A percentile compares a stretch with the other conserved stretches of the same genome.
Evolutionary conservation across 2,113 vertebrate species (phyloP).

Genomic region (Oryzias woworae): DNA sequence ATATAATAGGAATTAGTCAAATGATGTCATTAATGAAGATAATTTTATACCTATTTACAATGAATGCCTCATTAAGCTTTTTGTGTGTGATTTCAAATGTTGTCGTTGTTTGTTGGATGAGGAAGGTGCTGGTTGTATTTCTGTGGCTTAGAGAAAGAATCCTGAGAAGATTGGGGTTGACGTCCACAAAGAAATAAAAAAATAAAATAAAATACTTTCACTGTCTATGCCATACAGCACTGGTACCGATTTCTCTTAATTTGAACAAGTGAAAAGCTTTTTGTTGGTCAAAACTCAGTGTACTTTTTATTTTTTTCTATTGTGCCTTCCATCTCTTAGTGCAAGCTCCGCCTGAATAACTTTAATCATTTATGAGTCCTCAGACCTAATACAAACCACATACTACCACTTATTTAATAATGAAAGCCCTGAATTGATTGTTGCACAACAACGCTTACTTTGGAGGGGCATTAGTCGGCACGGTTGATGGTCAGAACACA

Average conservation of each 20-base stretch:
- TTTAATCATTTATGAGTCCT: slow-evolving; percentile 66
- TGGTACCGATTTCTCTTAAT: slow-evolving; percentile 11
- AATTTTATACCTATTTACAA: no score
- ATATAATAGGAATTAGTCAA: no score
- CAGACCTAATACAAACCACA: slow-evolving; percentile 56
- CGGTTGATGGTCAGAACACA: slow-evolving; percentile 55
- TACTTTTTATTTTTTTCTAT: slow-evolving; percentile 13
- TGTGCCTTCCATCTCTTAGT: slow-evolving; percentile 3
- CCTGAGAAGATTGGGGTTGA: no score
- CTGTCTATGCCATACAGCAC: slow-evolving; percentile 7
- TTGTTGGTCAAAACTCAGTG: slow-evolving; percentile 16
- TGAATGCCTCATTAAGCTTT: no score
- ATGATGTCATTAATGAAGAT: no score
- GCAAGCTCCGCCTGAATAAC: slow-evolving; percentile 43
- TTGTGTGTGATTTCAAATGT: no score
- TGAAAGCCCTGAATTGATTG: slow-evolving; percentile 69
- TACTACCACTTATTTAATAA: slow-evolving; percentile 66
- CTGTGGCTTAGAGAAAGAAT: no score
- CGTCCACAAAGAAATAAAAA: no score
- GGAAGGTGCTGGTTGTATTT: no score
- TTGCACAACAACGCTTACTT: slow-evolving; percentile 61
- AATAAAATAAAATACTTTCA: slow-evolving; percentile 20
- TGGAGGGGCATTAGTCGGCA: slow-evolving; percentile 61
- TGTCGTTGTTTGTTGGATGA: no score
- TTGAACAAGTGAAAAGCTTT: slow-evolving; percentile 25